Evolutionary conservation across 2,113 vertebrate species (phyloP).

Genomic region (Copsychus sechellarum): DNA sequence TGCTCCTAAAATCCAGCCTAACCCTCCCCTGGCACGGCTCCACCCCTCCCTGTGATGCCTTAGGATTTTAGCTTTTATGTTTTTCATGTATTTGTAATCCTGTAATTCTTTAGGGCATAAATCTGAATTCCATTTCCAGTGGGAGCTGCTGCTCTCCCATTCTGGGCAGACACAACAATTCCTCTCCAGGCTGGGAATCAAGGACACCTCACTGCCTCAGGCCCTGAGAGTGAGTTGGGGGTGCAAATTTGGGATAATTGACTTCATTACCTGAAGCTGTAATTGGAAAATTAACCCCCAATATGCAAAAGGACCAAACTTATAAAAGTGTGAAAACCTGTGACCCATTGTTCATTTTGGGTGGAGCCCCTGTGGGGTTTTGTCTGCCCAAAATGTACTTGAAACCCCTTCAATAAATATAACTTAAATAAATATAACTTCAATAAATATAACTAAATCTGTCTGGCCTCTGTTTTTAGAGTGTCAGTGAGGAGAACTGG

Average conservation of each 20-base stretch:
- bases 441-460: background rate
- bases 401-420: background rate
- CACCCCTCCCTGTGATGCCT: background rate
- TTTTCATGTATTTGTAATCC: background rate
- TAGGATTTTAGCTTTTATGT: background rate
- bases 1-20: background rate
- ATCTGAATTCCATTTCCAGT: background rate
- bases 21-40: background rate
- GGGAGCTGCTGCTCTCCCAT: background rate
- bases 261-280: background rate
- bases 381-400: background rate
- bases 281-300: background rate
- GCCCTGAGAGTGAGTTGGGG: fast-evolving
- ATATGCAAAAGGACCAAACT: background rate
- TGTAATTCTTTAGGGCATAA: background rate
- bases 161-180: background rate
- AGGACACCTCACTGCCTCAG: background rate
- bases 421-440: background rate
- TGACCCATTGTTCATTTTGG: background rate
- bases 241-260: background rate
- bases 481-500: background rate
- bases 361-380: background rate
- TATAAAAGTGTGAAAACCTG: background rate
- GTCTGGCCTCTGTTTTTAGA: background rate
- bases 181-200: background rate